A percentile compares a stretch with the other conserved stretches of the same genome.
Evolutionary conservation across 2,113 vertebrate species (phyloP).

Genomic region (Hippocampus comes): DNA sequence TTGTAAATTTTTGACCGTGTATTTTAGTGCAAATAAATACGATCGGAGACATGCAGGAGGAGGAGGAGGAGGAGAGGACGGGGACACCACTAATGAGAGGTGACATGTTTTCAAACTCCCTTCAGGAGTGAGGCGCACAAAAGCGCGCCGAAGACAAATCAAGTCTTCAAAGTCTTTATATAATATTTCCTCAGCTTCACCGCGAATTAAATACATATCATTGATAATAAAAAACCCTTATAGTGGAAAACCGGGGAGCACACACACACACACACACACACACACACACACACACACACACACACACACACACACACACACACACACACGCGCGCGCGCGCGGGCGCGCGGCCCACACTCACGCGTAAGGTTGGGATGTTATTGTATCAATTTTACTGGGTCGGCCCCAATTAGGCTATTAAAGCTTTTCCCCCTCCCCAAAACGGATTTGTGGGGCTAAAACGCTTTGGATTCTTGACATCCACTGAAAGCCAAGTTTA

Average conservation of each 20-base stretch:
- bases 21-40: neutral
- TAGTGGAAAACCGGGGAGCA: constrained; percentile 16
- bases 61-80: neutral
- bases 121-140: constrained; percentile 53
- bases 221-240: constrained; percentile 42
- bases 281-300: no score
- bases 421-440: constrained; percentile 31
- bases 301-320: no score
- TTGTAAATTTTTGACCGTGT: neutral
- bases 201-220: constrained; percentile 12
- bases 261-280: no score
- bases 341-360: no score
- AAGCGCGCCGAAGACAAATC: constrained; percentile 59
- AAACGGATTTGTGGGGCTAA: constrained; percentile 27
- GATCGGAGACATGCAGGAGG: neutral
- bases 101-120: constrained; percentile 69
- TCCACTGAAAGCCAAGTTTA: constrained; percentile 39
- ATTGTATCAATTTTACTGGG: constrained; percentile 62
- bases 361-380: constrained; percentile 70
- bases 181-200: constrained; percentile 63
- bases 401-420: constrained; percentile 60
- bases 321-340: no score
- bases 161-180: constrained; percentile 47
- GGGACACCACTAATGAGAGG: constrained; percentile 59
- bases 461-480: constrained; percentile 50